A percentile compares a stretch with the other conserved stretches of the same genome.
phyloP scores from a whole-genome alignment of 1,140 invertebrate genomes.

The Trichonephila clavipes region DNA sequence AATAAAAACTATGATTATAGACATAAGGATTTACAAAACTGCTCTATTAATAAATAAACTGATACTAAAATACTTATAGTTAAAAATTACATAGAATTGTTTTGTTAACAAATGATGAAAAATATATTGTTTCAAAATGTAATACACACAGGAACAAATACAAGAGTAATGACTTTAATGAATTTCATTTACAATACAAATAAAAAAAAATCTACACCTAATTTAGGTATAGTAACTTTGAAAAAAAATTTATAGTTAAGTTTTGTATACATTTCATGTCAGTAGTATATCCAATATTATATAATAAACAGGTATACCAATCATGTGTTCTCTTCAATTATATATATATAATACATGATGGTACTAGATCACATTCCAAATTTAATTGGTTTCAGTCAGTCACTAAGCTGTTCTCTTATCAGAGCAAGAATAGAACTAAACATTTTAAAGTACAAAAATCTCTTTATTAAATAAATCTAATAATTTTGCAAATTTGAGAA shows the following conservation, averaged over 20 bases:
- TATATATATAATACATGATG: slow-evolving; percentile 20
- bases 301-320: not conserved
- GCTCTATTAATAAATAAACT: too few species aligned
- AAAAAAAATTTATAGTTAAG: not conserved
- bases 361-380: not conserved
- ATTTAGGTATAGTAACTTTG: not conserved
- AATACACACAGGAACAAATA: not conserved
- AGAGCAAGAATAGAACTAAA: not conserved
- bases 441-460: not conserved
- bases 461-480: not conserved
- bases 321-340: not conserved
- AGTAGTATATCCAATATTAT: not conserved
- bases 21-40: too few species aligned
- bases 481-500: not conserved
- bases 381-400: not conserved
- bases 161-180: slow-evolving; percentile 53
- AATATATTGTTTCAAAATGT: too few species aligned
- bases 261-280: not conserved
- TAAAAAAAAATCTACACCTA: slow-evolving; percentile 13
- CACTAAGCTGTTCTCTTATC: not conserved
- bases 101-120: too few species aligned
- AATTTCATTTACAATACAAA: slow-evolving; percentile 21
- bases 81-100: too few species aligned
- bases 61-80: too few species aligned
- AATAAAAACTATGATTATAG: too few species aligned